Percentiles rank a stretch among this genome's conserved stretches.
Conservation (phyloP, 2,113 vertebrate species). For the Thinocorus orbignyianus region DNA sequence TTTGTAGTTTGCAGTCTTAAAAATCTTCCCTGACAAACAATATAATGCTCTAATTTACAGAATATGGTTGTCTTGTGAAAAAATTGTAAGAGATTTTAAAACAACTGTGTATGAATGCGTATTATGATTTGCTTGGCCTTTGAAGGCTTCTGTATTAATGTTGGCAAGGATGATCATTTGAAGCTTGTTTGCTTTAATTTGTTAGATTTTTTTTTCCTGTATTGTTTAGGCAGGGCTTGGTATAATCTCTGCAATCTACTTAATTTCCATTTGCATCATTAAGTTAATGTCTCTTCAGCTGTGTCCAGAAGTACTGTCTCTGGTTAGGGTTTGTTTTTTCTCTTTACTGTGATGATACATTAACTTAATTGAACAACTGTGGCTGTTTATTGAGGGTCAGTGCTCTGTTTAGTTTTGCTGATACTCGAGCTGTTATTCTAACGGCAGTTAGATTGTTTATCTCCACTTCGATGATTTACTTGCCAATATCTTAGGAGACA, state of each 20-base stretch:
- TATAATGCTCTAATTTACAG: background rate
- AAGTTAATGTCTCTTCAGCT: background rate
- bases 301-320: background rate
- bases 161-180: background rate
- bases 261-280: background rate
- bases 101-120: background rate
- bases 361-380: background rate
- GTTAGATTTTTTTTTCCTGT: background rate
- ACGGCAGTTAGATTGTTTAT: background rate
- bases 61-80: background rate
- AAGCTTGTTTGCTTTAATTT: background rate
- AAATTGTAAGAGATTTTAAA: background rate
- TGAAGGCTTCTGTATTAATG: background rate
- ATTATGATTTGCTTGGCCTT: background rate
- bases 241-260: background rate
- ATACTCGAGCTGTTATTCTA: background rate
- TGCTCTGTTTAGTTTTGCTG: background rate
- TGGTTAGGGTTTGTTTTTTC: background rate
- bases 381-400: background rate
- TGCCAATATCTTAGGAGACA: background rate
- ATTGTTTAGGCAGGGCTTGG: background rate
- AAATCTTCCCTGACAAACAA: background rate
- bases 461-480: background rate
- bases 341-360: background rate
- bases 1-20: background rate